These are phyloP conservation scores for Clarias batrachus DNA, from an alignment of 2,113 vertebrate species.

Conservation along the genomic window DNA sequence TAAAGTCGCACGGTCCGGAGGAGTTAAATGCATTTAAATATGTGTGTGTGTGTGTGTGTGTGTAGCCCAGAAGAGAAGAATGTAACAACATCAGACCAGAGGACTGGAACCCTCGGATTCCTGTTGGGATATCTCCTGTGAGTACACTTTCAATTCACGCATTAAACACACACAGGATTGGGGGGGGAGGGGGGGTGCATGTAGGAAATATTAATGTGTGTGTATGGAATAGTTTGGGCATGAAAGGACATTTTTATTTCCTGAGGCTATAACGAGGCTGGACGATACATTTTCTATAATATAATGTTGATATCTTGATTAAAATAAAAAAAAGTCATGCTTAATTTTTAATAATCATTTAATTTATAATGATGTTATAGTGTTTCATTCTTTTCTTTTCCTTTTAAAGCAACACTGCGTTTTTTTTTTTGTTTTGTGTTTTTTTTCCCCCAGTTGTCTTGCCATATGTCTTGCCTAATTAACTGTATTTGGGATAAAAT, in stretches of 20 bases:
- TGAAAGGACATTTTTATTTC: background rate
- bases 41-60: conserved; percentile 28
- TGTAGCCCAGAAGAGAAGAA: conserved; percentile 77
- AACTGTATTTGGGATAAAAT: too few species aligned
- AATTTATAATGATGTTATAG: too few species aligned
- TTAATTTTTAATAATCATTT: too few species aligned
- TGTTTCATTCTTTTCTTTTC: too few species aligned
- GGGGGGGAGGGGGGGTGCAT: background rate
- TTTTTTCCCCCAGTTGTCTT: too few species aligned
- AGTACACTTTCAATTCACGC: conserved; percentile 51
- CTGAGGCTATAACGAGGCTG: background rate
- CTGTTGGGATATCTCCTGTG: conserved; percentile 78
- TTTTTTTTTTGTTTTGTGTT: too few species aligned
- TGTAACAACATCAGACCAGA: conserved; percentile 75
- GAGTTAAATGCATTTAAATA: conserved; percentile 38
- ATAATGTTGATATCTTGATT: background rate
- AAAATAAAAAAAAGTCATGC: too few species aligned
- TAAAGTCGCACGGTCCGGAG: conserved; percentile 27
- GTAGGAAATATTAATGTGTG: background rate
- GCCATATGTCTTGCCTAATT: too few species aligned
- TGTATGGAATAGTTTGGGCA: background rate
- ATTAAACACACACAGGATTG: background rate
- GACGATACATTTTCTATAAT: background rate
- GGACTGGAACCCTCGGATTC: conserved; percentile 80
- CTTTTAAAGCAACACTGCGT: too few species aligned